Conservation (phyloP, 2,888 invertebrate genomes). For the Neoaliturus tenellus region DNA sequence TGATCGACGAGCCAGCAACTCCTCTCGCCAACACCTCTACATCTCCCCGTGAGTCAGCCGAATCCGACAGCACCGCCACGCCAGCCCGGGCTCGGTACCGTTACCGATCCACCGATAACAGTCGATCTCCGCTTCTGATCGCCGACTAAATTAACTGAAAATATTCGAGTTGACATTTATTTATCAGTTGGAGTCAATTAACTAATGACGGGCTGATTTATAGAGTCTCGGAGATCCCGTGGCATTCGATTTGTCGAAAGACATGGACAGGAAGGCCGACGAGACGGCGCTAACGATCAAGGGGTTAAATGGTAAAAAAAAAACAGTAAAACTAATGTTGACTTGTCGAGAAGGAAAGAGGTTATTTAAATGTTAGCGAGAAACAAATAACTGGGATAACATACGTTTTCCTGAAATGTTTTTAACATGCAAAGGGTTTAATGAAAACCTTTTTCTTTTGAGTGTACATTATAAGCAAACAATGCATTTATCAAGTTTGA, state of each 20-base stretch:
- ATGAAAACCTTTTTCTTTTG: too few species aligned
- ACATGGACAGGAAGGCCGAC: background rate
- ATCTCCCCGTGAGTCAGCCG: background rate
- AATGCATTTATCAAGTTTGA: too few species aligned
- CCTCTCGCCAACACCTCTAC: background rate
- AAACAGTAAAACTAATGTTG: too few species aligned
- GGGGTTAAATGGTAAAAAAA: too few species aligned
- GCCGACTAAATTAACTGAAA: conserved; percentile 17
- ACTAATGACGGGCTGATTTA: conserved; percentile 44
- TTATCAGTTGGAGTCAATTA: conserved; percentile 42
- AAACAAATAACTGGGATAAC: too few species aligned
- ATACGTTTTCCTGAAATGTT: too few species aligned
- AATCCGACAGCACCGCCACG: background rate
- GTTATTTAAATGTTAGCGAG: too few species aligned
- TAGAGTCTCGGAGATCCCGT: background rate
- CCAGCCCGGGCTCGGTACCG: background rate
- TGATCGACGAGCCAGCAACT: background rate
- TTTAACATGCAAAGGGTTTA: too few species aligned
- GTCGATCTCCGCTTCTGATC: conserved; percentile 37
- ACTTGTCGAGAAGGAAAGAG: too few species aligned
- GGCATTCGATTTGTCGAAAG: background rate
- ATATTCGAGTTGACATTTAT: conserved; percentile 48
- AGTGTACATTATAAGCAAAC: too few species aligned
- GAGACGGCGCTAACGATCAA: too few species aligned
- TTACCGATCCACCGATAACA: conserved; percentile 1